Conservation (phyloP, 2,797 vertebrate species). For the Ctenopoma kingsleyae region DNA sequence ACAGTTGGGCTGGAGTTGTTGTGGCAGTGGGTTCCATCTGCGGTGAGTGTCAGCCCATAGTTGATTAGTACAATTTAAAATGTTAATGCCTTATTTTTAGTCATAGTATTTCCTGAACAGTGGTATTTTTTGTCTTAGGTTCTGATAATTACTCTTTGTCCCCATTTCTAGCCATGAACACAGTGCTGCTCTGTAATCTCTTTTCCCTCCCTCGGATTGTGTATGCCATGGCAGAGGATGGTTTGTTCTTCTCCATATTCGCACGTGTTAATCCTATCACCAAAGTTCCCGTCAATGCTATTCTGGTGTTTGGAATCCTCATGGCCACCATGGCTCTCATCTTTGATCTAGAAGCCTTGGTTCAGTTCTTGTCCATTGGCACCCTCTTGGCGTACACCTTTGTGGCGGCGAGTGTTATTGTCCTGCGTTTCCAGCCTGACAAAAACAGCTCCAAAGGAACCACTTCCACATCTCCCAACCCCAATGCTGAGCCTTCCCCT, state of each 20-base stretch:
- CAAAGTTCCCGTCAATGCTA: conserved; percentile 92
- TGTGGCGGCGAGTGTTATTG: conserved; percentile 92
- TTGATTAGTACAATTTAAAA: conserved; percentile 5
- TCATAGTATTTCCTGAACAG: neutral
- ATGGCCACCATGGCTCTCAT: conserved; percentile 91
- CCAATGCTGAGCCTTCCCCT: conserved; percentile 44
- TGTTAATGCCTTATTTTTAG: neutral
- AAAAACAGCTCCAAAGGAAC: conserved; percentile 69
- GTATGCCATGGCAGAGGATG: conserved; percentile 96
- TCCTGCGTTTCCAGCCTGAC: conserved; percentile 91
- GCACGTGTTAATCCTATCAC: conserved; percentile 91
- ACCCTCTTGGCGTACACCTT: conserved; percentile 96
- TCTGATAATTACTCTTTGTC: conserved; percentile 84
- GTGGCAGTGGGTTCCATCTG: conserved; percentile 96
- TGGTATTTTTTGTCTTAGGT: conserved; percentile 12
- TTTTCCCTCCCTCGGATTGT: conserved; percentile 96
- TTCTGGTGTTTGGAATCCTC: conserved; percentile 91
- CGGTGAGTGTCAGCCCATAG: conserved; percentile 84
- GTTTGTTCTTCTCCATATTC: conserved; percentile 94
- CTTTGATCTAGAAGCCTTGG: conserved; percentile 94
- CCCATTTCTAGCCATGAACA: conserved; percentile 92
- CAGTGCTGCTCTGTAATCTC: conserved; percentile 94
- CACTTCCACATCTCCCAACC: conserved; percentile 37
- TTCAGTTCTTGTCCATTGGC: conserved; percentile 97
- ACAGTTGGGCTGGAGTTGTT: conserved; percentile 94